A percentile compares a stretch with the other conserved stretches of the same genome.
Conservation (phyloP, 2,797 vertebrate species). For the Chelonia mydas region DNA sequence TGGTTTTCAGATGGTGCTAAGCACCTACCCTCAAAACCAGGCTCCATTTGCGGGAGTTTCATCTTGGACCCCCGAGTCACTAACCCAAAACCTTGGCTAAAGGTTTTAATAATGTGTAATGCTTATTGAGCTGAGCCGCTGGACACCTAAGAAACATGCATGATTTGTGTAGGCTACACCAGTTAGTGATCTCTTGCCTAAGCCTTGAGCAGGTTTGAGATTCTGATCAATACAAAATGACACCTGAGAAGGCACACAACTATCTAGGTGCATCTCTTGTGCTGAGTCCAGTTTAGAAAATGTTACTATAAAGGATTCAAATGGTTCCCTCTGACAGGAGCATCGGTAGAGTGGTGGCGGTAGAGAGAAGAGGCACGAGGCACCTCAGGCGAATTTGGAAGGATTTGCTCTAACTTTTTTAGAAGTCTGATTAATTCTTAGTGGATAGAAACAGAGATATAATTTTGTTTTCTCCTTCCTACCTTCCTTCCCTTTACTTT, state of each 20-base stretch:
- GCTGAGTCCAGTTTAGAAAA: not conserved
- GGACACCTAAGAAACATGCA: not conserved
- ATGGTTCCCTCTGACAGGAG: not conserved
- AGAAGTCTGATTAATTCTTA: not conserved
- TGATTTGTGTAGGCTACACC: not conserved
- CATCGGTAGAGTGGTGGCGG: not conserved
- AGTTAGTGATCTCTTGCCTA: not conserved
- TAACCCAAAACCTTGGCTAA: not conserved
- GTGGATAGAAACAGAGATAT: not conserved
- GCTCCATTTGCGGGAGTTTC: not conserved
- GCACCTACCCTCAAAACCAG: accelerated
- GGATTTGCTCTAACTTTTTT: not conserved
- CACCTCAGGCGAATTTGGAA: not conserved
- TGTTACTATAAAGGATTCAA: not conserved
- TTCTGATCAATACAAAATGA: not conserved
- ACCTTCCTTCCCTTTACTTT: not conserved
- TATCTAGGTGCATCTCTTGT: accelerated
- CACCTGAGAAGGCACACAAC: not conserved
- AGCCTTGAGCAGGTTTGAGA: not conserved
- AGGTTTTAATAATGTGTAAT: not conserved
- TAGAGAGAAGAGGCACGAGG: not conserved
- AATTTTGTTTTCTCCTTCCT: not conserved
- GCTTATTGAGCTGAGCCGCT: not conserved
- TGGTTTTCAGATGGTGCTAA: not conserved
- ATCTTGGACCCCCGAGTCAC: not conserved